These are phyloP conservation scores for Polyommatus icarus DNA, from an alignment of 2,888 invertebrate species.

Conservation along the genomic window DNA sequence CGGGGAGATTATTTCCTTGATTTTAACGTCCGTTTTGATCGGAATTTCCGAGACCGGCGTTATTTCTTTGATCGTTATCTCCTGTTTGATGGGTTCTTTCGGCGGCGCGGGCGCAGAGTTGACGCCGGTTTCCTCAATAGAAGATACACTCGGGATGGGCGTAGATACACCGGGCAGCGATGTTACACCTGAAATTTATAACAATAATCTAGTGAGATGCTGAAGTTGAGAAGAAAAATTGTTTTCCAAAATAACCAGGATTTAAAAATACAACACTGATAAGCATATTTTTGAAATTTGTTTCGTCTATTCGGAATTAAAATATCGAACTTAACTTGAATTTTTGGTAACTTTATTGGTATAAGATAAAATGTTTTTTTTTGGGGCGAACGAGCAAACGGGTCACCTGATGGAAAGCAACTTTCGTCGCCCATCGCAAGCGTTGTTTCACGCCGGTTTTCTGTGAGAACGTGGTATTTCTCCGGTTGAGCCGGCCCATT, in stretches of 20 bases:
- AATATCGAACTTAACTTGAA: too few relatives aligned
- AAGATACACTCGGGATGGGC: slow-evolving; percentile 47
- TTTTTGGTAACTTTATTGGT: too few relatives aligned
- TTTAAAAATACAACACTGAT: not conserved
- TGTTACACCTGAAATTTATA: slow-evolving; percentile 62
- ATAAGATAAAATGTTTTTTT: too few relatives aligned
- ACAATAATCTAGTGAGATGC: not conserved
- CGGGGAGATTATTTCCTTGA: slow-evolving; percentile 70
- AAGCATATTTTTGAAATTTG: too few relatives aligned
- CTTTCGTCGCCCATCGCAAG: too few relatives aligned
- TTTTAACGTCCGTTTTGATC: slow-evolving; percentile 68
- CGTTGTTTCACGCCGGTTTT: too few relatives aligned
- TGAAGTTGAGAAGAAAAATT: not conserved
- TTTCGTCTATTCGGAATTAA: too few relatives aligned
- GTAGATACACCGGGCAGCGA: slow-evolving; percentile 57
- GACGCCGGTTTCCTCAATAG: slow-evolving; percentile 47
- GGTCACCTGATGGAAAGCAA: too few relatives aligned
- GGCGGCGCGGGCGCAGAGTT: slow-evolving; percentile 47
- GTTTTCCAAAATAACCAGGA: not conserved
- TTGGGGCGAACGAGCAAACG: too few relatives aligned
- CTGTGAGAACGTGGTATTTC: too few relatives aligned
- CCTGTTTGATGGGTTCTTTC: slow-evolving; percentile 58
- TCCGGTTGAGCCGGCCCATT: too few relatives aligned
- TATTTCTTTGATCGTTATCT: slow-evolving; percentile 82
- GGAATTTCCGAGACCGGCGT: slow-evolving; percentile 78